Conservation (phyloP, 2,888 invertebrate species). For the Campoletis raptor region DNA sequence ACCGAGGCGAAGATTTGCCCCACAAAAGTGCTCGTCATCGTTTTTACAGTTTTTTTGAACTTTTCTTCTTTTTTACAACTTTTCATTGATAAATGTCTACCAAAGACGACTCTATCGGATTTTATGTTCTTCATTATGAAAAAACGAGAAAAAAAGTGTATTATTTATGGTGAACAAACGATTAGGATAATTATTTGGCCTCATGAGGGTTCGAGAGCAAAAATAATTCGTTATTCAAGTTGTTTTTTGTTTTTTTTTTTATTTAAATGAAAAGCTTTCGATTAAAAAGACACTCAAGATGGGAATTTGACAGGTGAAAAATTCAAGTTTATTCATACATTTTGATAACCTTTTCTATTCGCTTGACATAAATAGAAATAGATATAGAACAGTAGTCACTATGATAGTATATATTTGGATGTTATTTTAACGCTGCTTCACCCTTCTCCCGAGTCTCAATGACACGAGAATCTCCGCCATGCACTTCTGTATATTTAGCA, state of each 20-base stretch:
- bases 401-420: constrained; percentile 35
- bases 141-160: background rate
- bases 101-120: background rate
- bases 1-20: background rate
- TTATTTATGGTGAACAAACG: background rate
- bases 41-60: background rate
- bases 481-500: background rate
- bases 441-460: constrained; percentile 33
- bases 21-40: background rate
- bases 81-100: background rate
- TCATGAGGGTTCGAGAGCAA: background rate
- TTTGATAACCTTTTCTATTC: constrained; percentile 10
- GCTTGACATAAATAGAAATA: background rate
- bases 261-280: background rate
- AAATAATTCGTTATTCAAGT: background rate
- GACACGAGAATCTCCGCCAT: constrained; percentile 36
- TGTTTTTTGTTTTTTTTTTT: constrained; percentile 1
- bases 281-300: background rate
- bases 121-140: background rate
- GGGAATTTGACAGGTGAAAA: background rate
- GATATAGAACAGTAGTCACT: constrained; percentile 9
- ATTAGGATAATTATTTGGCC: background rate
- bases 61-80: background rate
- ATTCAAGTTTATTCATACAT: background rate
- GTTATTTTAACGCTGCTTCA: constrained; percentile 66